Conservation (phyloP, 1,140 invertebrate species). For the Pseudomyrmex dendroicus region DNA sequence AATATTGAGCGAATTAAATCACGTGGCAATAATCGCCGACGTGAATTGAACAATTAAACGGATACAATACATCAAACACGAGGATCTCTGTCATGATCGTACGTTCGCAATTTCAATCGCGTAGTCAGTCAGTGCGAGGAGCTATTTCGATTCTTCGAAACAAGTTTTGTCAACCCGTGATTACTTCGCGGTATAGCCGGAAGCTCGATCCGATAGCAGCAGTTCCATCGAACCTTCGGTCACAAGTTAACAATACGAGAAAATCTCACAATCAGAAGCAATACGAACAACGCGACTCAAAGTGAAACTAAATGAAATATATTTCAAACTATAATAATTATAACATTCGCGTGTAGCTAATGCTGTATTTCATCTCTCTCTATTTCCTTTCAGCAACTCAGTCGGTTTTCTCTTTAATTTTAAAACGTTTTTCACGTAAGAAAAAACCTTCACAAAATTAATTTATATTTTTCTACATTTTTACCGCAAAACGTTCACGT, state of each 20-base stretch:
- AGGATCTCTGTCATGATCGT: slow-evolving; percentile 6
- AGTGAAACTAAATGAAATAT: not conserved
- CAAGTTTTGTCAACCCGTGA: slow-evolving; percentile 13
- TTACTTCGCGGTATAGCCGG: slow-evolving; percentile 20
- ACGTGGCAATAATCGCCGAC: not conserved
- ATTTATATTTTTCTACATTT: not conserved
- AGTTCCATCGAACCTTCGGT: not conserved
- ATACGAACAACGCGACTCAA: not conserved
- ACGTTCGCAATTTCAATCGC: not conserved
- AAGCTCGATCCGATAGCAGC: slow-evolving; percentile 3
- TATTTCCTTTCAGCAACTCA: not conserved
- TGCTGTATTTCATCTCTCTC: not conserved
- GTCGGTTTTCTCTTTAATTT: not conserved
- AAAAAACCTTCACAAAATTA: not conserved
- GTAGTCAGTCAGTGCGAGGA: not conserved
- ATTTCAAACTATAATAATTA: not conserved
- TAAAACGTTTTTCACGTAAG: not conserved
- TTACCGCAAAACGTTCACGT: too few species aligned
- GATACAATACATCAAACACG: not conserved
- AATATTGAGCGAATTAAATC: slow-evolving; percentile 30
- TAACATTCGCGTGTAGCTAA: not conserved
- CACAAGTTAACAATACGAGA: not conserved
- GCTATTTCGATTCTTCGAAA: slow-evolving; percentile 35
- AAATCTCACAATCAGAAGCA: too few species aligned
- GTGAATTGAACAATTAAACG: slow-evolving; percentile 3